A percentile compares a stretch with the other conserved stretches of the same genome.
Evolutionary conservation across 2,888 invertebrate genomes (phyloP).

Genomic region (Eustalomyia histrio): DNA sequence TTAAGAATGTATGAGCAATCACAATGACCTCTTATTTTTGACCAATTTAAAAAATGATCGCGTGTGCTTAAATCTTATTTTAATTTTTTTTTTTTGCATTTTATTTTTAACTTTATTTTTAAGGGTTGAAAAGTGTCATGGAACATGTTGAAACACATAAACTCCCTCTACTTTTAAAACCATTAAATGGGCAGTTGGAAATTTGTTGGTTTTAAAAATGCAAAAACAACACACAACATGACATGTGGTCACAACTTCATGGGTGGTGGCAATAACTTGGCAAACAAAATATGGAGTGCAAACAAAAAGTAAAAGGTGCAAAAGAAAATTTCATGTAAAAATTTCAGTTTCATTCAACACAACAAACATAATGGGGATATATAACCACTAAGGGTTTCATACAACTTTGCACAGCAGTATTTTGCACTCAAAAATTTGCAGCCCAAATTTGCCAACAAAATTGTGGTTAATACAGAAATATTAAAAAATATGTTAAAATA

Average conservation of each 20-base stretch:
- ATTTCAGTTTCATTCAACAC: slow-evolving; percentile 12
- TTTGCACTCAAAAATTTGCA: slow-evolving; percentile 37
- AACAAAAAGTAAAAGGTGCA: slow-evolving; percentile 21
- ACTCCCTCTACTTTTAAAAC: slow-evolving; percentile 43
- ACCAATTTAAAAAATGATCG: not conserved
- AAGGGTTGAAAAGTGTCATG: slow-evolving; percentile 34
- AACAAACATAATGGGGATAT: not conserved
- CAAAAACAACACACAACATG: slow-evolving; percentile 43
- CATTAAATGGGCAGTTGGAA: slow-evolving; percentile 34
- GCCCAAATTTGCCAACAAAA: slow-evolving; percentile 43
- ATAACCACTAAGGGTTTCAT: slow-evolving; percentile 18
- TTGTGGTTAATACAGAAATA: slow-evolving; percentile 50
- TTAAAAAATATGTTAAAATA: slow-evolving; percentile 37
- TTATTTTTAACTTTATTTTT: not conserved
- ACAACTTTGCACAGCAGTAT: slow-evolving; percentile 27
- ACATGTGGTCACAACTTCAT: slow-evolving; percentile 56
- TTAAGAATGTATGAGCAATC: not conserved
- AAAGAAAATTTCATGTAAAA: slow-evolving; percentile 27
- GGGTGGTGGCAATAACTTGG: slow-evolving; percentile 56
- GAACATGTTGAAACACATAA: slow-evolving; percentile 8
- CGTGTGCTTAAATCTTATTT: not conserved
- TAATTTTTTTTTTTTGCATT: too few relatives aligned
- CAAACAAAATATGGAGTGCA: slow-evolving; percentile 31
- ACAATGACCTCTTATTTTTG: not conserved
- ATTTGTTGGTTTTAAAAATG: slow-evolving; percentile 13